phyloP scores from a whole-genome alignment of 2,888 invertebrate species.

The Tubulanus polymorphus region DNA sequence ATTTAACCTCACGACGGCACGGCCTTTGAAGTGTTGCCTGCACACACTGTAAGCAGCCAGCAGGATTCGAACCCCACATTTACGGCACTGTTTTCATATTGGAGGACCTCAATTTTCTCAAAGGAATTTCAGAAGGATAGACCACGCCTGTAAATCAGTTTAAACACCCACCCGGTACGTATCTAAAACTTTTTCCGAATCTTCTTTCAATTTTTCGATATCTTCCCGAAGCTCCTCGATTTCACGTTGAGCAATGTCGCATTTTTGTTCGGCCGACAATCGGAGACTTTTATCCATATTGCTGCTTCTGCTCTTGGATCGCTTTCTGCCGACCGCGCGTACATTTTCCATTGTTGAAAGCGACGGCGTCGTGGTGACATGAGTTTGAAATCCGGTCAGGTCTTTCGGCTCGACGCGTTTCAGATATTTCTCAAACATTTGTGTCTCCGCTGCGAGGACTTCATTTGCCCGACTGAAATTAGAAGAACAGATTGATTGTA shows the following conservation, averaged over 20 bases:
- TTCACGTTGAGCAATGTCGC: constrained; percentile 53
- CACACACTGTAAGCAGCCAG: too few relatives aligned
- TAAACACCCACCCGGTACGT: constrained; percentile 39
- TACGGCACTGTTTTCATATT: too few relatives aligned
- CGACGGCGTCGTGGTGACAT: constrained; percentile 26
- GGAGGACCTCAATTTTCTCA: too few relatives aligned
- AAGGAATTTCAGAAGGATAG: too few relatives aligned
- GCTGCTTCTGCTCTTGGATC: constrained; percentile 47
- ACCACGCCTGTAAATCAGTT: not conserved
- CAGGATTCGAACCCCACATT: too few relatives aligned
- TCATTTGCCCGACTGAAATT: constrained; percentile 48
- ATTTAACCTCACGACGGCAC: too few relatives aligned
- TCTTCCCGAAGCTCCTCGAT: constrained; percentile 50
- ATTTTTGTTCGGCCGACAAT: constrained; percentile 51
- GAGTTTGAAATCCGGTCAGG: constrained; percentile 18
- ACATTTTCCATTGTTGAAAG: constrained; percentile 29
- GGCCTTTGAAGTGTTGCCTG: too few relatives aligned
- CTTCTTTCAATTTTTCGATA: constrained; percentile 44
- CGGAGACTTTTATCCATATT: constrained; percentile 42
- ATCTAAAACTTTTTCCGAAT: constrained; percentile 50
- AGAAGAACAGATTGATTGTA: too few relatives aligned
- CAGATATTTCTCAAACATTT: constrained; percentile 53
- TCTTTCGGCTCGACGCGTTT: constrained; percentile 47
- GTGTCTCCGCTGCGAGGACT: constrained; percentile 47
- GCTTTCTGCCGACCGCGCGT: constrained; percentile 34